Base-by-base conservation (phyloP, 2,797 vertebrate species). In the Adrianichthys oophorus region DNA sequence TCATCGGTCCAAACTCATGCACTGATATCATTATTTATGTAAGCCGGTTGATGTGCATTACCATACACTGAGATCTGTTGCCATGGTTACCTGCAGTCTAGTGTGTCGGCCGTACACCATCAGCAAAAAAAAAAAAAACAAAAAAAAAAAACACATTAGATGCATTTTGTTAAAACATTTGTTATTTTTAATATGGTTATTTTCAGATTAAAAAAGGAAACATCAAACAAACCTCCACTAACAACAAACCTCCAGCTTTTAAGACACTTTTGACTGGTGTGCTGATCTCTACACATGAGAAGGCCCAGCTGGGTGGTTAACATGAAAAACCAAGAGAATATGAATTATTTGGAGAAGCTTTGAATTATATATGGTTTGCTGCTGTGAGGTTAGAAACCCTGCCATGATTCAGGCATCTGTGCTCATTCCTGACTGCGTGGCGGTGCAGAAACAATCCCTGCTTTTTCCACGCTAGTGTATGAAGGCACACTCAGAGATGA, bases 311-410 rank as follows among this genome's bases (percentile, higher is more conserved):
- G 59, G 52, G 50, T 51, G 1, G 41, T 50, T 62, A 68, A 72
- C 55, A 71, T 42, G 24, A 59, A 74, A 46, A 52, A 60, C 50
- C 42, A 60, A 64, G 52, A 59, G 26, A 65, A 70, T 59, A 78
- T 81, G 7, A 75, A 82, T 78, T 56, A 71, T 76, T 83, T 71
- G 68, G 48, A 68, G 62, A 61, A 44, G 58, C 12, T 63, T 52
- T 79, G 63, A 71, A 86, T 81, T 62, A 85, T 72, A 55, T 15
- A 74, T 84, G 41, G 52, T 65, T 66, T 62, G 26, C 52, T 55
- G 41, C 55, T 44, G 24, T 71, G 74, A 63, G 72, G 61, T 45
- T 61, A 65, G 62, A 70, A 60, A 24, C 62, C 24, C 62, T 32
- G 54, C 72, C 72, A 64, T 61, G 65, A 73, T 70, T 65, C 55